These are phyloP conservation scores for Spea bombifrons DNA, from an alignment of 2,113 vertebrate genomes.

Conservation along the genomic window DNA sequence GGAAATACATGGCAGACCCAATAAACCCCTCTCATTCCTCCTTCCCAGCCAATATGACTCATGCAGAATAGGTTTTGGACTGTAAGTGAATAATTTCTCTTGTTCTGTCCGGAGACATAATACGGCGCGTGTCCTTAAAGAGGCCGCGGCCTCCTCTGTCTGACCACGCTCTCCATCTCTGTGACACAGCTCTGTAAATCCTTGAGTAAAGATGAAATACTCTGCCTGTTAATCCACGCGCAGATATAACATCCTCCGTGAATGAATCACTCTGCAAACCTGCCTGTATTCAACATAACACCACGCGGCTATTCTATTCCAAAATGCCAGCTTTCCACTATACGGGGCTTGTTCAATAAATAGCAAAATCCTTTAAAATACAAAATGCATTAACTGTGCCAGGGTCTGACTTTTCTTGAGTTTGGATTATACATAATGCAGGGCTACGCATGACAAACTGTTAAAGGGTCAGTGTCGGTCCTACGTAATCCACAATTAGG, in stretches of 20 bases:
- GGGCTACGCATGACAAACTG: no score
- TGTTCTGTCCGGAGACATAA: not conserved
- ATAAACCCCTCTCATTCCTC: not conserved
- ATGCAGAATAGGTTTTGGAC: not conserved
- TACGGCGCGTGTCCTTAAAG: no score
- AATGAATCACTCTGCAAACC: not conserved
- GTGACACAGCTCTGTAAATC: not conserved
- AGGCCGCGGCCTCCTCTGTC: not conserved
- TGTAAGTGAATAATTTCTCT: not conserved
- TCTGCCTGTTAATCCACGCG: not conserved
- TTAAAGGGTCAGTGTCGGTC: no score
- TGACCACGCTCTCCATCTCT: not conserved
- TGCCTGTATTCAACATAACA: not conserved
- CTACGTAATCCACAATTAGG: no score
- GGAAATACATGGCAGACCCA: not conserved
- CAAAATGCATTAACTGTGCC: no score
- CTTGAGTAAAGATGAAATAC: not conserved
- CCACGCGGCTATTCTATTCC: no score
- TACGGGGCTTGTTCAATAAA: no score
- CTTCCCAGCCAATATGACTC: not conserved
- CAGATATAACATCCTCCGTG: not conserved
- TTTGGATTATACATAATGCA: no score
- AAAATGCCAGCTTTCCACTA: no score
- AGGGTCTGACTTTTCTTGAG: no score
- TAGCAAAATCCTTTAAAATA: no score